phyloP scores from a whole-genome alignment of 23 tunicate genomes.

The Ascidia mentula region DNA sequence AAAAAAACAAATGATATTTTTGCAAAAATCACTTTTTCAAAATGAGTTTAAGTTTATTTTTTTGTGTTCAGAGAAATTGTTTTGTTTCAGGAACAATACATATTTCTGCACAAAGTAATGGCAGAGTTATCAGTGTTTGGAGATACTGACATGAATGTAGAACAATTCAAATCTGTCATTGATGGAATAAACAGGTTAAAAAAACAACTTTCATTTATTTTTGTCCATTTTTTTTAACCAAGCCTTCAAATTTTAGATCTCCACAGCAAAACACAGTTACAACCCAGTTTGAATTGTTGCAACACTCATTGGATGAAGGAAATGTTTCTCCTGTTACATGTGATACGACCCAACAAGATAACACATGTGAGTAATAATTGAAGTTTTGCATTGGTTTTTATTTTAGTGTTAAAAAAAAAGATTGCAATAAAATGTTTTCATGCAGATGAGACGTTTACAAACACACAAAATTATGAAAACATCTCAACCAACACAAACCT shows the following conservation, averaged over 20 bases:
- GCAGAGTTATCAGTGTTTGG: slow-evolving; percentile 41
- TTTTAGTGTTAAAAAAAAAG: no score
- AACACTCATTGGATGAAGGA: background rate
- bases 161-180: slow-evolving; percentile 18
- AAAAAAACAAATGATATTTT: no score
- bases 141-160: slow-evolving; percentile 41
- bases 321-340: background rate
- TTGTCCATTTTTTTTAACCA: no score
- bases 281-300: background rate
- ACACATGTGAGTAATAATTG: background rate
- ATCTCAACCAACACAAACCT: background rate
- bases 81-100: slow-evolving; percentile 50
- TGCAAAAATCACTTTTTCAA: no score
- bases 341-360: background rate
- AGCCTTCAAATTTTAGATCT: no score
- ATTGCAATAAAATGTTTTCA: background rate
- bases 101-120: slow-evolving; percentile 55
- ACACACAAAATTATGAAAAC: background rate
- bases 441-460: background rate
- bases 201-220: background rate
- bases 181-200: background rate
- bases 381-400: background rate
- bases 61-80: background rate
- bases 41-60: background rate
- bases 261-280: background rate